phyloP scores from a whole-genome alignment of 2,797 vertebrate genomes.

The Coracias cyanogaster region DNA sequence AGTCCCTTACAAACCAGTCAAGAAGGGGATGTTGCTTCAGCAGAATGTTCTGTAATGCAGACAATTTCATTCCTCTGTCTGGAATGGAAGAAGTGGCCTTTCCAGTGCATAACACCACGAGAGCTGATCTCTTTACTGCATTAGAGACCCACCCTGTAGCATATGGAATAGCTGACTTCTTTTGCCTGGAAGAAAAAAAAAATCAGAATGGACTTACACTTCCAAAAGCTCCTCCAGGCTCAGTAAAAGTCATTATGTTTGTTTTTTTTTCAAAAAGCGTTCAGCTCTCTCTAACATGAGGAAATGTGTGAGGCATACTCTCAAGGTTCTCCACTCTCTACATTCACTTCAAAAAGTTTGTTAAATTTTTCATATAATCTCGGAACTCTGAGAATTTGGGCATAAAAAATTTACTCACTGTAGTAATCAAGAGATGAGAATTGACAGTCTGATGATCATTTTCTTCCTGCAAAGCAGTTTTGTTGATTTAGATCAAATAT shows the following conservation, averaged over 20 bases:
- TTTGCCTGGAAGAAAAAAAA: neutral
- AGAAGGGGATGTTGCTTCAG: neutral
- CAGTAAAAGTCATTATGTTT: neutral
- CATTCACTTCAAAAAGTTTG: neutral
- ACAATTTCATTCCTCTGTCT: neutral
- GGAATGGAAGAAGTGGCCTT: neutral
- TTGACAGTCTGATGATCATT: neutral
- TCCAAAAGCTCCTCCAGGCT: neutral
- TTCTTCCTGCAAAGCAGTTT: neutral
- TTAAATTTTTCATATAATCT: neutral
- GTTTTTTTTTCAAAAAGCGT: neutral
- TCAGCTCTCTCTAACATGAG: neutral
- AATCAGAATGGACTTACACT: neutral
- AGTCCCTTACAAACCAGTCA: neutral
- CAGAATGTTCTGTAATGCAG: neutral
- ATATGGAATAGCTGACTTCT: neutral
- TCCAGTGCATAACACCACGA: rapidly evolving
- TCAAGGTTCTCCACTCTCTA: neutral
- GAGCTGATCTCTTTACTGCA: neutral
- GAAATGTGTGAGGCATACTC: neutral
- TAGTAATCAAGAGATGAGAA: neutral
- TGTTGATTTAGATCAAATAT: neutral
- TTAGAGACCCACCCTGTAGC: neutral
- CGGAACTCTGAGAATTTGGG: neutral
- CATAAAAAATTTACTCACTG: neutral